Conservation (phyloP, 2,888 invertebrate genomes). For the Eretmocerus hayati region DNA sequence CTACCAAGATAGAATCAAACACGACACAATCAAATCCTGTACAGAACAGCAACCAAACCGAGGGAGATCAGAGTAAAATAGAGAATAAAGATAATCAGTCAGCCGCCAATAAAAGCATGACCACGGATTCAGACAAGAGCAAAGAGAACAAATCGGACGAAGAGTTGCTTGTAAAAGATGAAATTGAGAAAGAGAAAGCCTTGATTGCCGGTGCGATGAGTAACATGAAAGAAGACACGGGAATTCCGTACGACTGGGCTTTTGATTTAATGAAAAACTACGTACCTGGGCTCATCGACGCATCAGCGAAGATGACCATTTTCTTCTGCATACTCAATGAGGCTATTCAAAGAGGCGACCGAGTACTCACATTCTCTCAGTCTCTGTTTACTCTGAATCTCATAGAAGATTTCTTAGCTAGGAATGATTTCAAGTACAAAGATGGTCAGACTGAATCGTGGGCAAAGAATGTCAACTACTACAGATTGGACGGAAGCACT, state of each 20-base stretch:
- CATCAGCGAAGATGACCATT: constrained; percentile 91
- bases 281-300: constrained; percentile 79
- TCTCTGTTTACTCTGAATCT: constrained; percentile 91
- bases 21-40: too few species aligned
- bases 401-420: constrained; percentile 86
- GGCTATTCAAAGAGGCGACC: constrained; percentile 79
- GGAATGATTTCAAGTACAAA: constrained; percentile 53
- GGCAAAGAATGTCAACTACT: constrained; percentile 83
- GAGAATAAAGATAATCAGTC: constrained; percentile 43
- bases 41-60: constrained; percentile 26
- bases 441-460: constrained; percentile 65
- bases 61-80: constrained; percentile 25
- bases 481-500: constrained; percentile 91
- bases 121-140: constrained; percentile 14
- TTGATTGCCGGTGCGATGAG: constrained; percentile 27
- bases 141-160: constrained; percentile 48
- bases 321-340: constrained; percentile 88
- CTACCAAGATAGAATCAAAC: not conserved
- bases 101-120: constrained; percentile 39
- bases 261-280: constrained; percentile 78
- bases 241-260: constrained; percentile 86
- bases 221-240: constrained; percentile 53
- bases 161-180: constrained; percentile 47
- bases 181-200: constrained; percentile 49
- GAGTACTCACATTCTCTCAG: constrained; percentile 91